Conservation (phyloP, 2,888 invertebrate genomes). For the Megaustenia siamemsis region DNA sequence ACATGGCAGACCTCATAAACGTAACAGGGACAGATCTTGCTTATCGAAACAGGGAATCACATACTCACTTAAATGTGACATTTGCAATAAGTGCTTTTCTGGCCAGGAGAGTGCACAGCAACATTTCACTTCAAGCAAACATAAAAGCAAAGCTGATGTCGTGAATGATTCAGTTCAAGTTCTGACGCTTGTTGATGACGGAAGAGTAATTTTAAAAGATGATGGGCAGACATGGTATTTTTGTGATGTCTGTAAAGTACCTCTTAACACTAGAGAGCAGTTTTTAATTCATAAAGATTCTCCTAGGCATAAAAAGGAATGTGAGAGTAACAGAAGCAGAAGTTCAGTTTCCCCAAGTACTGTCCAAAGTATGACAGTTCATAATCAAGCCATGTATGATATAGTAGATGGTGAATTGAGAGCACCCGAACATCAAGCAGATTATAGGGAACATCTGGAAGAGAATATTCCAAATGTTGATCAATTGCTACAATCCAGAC, state of each 20-base stretch:
- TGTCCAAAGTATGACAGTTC: too few species aligned
- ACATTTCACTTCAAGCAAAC: conserved; percentile 67
- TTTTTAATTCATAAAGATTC: conserved; percentile 61
- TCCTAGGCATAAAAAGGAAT: conserved; percentile 59
- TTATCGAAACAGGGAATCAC: conserved; percentile 29
- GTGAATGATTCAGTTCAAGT: background rate
- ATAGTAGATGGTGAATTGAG: background rate
- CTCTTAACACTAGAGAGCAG: conserved; percentile 65
- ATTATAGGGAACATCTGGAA: background rate
- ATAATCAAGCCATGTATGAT: too few species aligned
- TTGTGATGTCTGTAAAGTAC: conserved; percentile 66
- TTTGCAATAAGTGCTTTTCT: conserved; percentile 65
- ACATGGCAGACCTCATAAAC: conserved; percentile 62
- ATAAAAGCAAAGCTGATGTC: conserved; percentile 59
- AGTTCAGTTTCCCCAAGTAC: background rate
- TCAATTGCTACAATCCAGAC: background rate
- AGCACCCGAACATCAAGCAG: background rate
- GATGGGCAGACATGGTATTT: conserved; percentile 58
- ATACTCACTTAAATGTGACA: conserved; percentile 62
- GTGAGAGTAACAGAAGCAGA: conserved; percentile 39
- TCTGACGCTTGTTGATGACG: conserved; percentile 32
- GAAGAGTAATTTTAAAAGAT: conserved; percentile 39
- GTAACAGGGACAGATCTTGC: conserved; percentile 40
- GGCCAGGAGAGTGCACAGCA: conserved; percentile 68
- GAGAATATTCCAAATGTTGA: background rate